These are phyloP conservation scores for Manis crassicaudata DNA, from an alignment of 2,797 vertebrate genomes.

Conservation along the genomic window DNA sequence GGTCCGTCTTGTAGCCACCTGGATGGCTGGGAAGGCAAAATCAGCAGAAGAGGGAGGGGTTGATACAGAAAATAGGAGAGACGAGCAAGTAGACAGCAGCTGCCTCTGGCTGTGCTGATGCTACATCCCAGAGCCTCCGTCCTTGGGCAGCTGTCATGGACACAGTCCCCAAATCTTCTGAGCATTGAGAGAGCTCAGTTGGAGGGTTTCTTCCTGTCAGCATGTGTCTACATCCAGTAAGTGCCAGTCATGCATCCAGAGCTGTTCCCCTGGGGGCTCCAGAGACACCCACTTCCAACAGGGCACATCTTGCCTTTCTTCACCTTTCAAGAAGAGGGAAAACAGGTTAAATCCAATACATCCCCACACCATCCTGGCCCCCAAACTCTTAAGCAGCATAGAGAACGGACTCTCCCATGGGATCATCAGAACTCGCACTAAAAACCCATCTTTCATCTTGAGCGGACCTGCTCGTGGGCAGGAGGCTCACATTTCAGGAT, in stretches of 20 bases:
- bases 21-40: not conserved
- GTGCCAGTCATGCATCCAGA: not conserved
- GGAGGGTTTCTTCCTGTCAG: not conserved
- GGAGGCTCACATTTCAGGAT: not conserved
- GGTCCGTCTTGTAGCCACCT: not conserved
- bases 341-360: not conserved
- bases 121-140: not conserved
- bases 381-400: not conserved
- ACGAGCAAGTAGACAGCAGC: not conserved
- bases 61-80: not conserved
- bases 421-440: not conserved
- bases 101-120: rapidly evolving
- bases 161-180: not conserved
- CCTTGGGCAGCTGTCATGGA: not conserved
- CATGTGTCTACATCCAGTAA: not conserved
- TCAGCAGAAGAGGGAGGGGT: not conserved
- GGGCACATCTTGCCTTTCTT: not conserved
- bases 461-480: not conserved
- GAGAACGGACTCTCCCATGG: not conserved
- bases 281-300: not conserved
- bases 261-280: not conserved
- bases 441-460: not conserved
- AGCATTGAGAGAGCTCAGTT: not conserved
- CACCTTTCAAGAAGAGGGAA: not conserved
- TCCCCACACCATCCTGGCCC: not conserved